Evolutionary conservation across 2,797 vertebrate species (phyloP).

Genomic region (Saxicola maurus): DNA sequence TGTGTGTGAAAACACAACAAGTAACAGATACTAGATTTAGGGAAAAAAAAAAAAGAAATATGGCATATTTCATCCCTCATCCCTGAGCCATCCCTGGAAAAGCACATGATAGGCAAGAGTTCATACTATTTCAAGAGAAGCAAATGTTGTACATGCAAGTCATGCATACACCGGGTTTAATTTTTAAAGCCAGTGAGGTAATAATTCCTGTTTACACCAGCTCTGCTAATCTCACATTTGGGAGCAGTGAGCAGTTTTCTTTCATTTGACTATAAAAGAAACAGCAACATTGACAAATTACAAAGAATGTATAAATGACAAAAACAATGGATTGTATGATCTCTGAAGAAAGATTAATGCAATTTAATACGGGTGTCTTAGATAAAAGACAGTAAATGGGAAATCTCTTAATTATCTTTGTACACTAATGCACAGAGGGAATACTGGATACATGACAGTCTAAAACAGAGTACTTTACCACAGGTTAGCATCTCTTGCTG

Average conservation of each 20-base stretch:
- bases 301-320: background rate
- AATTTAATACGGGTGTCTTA: background rate
- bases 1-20: background rate
- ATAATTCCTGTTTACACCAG: background rate
- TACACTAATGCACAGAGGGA: background rate
- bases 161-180: background rate
- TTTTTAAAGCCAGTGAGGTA: background rate
- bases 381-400: background rate
- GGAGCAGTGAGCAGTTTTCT: background rate
- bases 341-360: conserved; percentile 9
- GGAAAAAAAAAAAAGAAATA: background rate
- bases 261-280: background rate
- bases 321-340: background rate
- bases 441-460: background rate
- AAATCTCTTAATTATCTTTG: conserved; percentile 20
- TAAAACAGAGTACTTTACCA: background rate
- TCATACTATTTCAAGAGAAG: background rate
- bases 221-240: background rate
- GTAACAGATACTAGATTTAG: background rate
- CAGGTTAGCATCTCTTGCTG: background rate
- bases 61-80: background rate
- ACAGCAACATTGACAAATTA: background rate
- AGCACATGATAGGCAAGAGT: background rate
- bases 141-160: background rate
- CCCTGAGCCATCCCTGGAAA: background rate